phyloP scores from a whole-genome alignment of 2,888 invertebrate genomes.

The Ormyrus rosae region DNA sequence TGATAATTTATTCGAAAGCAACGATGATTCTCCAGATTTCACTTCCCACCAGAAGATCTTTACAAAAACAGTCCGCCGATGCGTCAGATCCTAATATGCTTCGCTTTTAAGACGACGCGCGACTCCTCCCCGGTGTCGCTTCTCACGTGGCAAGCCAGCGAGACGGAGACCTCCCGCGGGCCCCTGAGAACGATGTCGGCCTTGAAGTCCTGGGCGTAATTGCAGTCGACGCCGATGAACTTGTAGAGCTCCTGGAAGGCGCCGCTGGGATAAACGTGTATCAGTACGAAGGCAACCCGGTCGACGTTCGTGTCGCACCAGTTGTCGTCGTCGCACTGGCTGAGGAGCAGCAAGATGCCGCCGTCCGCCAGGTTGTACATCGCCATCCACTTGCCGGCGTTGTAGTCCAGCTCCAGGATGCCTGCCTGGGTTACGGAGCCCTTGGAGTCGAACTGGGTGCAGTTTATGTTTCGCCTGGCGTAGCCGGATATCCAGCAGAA shows the following conservation, averaged over 20 bases:
- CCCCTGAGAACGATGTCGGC: neutral
- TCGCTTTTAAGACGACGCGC: neutral
- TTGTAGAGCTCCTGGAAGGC: neutral
- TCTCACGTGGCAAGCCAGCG: neutral
- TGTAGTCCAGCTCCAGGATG: neutral
- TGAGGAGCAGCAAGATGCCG: conserved; percentile 4
- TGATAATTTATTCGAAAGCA: too few relatives aligned
- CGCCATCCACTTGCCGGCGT: conserved; percentile 20
- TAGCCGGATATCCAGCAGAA: neutral
- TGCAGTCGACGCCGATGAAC: conserved; percentile 27
- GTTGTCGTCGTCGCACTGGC: conserved; percentile 6
- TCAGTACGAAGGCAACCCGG: neutral
- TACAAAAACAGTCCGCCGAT: too few relatives aligned
- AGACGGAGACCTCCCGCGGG: neutral
- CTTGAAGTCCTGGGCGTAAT: conserved; percentile 7
- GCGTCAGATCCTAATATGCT: too few relatives aligned
- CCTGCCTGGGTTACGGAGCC: neutral
- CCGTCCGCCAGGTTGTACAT: conserved; percentile 15
- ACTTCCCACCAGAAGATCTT: too few relatives aligned
- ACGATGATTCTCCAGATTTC: too few relatives aligned
- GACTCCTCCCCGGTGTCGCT: neutral
- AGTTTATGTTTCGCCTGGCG: conserved; percentile 6
- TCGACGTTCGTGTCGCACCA: conserved; percentile 18
- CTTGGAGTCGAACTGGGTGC: conserved; percentile 21
- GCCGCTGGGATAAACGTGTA: neutral